phyloP scores from a whole-genome alignment of 2,113 vertebrate species.

The Myodes glareolus region DNA sequence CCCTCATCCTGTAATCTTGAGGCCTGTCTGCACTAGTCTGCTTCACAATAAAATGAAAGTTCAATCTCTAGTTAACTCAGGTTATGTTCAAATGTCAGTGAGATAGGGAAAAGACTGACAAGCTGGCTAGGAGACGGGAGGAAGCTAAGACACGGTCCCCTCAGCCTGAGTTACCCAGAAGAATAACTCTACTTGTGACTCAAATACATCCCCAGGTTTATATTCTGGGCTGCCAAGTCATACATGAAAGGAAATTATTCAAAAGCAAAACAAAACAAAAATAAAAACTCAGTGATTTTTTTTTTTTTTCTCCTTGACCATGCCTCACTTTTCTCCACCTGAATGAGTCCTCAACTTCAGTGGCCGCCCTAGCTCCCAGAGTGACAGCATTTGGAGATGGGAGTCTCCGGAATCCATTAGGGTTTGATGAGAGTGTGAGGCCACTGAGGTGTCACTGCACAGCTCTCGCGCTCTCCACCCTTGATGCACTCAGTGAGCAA shows the following conservation, averaged over 20 bases:
- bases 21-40: slow-evolving; percentile 60
- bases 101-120: slow-evolving; percentile 13
- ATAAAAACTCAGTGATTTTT: not conserved
- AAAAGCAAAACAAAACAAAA: not conserved
- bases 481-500: not conserved
- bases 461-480: not conserved
- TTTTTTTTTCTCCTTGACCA: slow-evolving; percentile 34
- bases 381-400: not conserved
- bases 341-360: not conserved
- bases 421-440: not conserved
- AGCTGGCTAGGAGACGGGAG: slow-evolving; percentile 6
- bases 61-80: slow-evolving; percentile 66
- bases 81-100: slow-evolving; percentile 54
- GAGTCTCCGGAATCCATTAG: not conserved
- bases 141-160: not conserved
- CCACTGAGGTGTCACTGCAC: not conserved
- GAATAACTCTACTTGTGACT: slow-evolving; percentile 46
- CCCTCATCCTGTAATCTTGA: slow-evolving; percentile 39
- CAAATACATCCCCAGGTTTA: slow-evolving; percentile 37
- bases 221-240: not conserved
- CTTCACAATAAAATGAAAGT: slow-evolving; percentile 68
- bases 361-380: not conserved
- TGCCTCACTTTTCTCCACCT: slow-evolving; percentile 51
- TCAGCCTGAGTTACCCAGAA: not conserved
- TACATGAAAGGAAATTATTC: not conserved